These are phyloP conservation scores for Gordius sp. DNA, from an alignment of 2,888 invertebrate genomes.

Conservation along the genomic window DNA sequence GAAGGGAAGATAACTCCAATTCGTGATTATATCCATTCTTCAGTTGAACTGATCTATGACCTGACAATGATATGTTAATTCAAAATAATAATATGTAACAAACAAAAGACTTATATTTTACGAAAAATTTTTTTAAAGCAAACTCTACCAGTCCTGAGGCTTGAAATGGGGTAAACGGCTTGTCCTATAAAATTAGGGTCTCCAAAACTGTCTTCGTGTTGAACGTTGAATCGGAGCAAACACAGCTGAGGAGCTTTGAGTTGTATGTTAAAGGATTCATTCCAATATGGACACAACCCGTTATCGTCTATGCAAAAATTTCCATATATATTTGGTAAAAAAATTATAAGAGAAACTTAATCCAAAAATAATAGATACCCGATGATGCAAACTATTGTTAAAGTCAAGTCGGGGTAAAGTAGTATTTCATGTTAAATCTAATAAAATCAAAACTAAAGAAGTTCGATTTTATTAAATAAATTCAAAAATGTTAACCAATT, in stretches of 20 bases:
- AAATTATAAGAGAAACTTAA: no score
- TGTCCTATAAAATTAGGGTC: slow-evolving; percentile 87
- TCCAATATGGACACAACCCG: slow-evolving; percentile 75
- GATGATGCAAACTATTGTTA: no score
- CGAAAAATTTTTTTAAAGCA: not conserved
- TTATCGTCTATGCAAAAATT: slow-evolving; percentile 59
- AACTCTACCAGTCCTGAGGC: slow-evolving; percentile 21
- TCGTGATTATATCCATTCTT: slow-evolving; percentile 71
- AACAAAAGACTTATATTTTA: slow-evolving; percentile 14
- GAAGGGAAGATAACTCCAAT: slow-evolving; percentile 58
- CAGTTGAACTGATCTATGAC: slow-evolving; percentile 65
- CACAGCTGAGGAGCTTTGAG: slow-evolving; percentile 55
- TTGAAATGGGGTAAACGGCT: slow-evolving; percentile 56
- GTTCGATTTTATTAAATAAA: no score
- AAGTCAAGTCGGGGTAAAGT: no score
- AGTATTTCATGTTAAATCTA: no score
- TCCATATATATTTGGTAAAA: no score
- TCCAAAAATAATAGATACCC: no score
- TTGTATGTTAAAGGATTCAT: slow-evolving; percentile 52
- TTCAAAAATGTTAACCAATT: no score
- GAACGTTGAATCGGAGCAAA: slow-evolving; percentile 51
- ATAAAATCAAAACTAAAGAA: no score
- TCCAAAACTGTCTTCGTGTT: slow-evolving; percentile 87
- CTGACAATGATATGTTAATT: slow-evolving; percentile 27
- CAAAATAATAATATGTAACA: slow-evolving; percentile 15